phyloP scores from a whole-genome alignment of 2,797 vertebrate genomes.

The Saxicola maurus region DNA sequence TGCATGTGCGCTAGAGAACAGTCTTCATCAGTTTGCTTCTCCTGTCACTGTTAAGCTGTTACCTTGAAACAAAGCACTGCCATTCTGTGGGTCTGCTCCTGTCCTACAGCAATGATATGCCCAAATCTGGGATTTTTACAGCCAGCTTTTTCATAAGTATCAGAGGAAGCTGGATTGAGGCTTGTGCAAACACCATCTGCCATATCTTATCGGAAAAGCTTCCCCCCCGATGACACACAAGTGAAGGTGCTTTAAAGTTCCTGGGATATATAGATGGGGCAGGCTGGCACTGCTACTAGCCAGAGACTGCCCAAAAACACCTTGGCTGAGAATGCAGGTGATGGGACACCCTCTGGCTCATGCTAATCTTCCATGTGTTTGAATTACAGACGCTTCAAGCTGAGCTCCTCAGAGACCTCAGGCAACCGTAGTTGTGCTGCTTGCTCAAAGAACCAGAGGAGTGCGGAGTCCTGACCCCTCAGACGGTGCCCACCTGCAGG shows the following conservation, averaged over 20 bases:
- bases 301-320: background rate
- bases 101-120: background rate
- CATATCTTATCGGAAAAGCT: background rate
- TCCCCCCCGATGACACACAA: background rate
- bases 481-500: background rate
- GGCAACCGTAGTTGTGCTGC: accelerated
- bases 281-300: background rate
- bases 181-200: background rate
- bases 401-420: background rate
- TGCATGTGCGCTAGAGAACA: background rate
- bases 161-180: background rate
- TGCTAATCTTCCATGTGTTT: accelerated
- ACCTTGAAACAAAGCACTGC: background rate
- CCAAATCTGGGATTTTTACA: background rate
- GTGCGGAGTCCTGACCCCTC: background rate
- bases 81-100: accelerated
- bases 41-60: background rate
- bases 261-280: background rate
- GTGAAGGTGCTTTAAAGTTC: background rate
- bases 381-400: background rate
- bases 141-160: accelerated
- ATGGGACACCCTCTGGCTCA: background rate
- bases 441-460: background rate
- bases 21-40: background rate
- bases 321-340: background rate